A percentile compares a stretch with the other conserved stretches of the same genome.
Conservation (phyloP, 2,888 invertebrate genomes). For the Epiblema foenella region DNA sequence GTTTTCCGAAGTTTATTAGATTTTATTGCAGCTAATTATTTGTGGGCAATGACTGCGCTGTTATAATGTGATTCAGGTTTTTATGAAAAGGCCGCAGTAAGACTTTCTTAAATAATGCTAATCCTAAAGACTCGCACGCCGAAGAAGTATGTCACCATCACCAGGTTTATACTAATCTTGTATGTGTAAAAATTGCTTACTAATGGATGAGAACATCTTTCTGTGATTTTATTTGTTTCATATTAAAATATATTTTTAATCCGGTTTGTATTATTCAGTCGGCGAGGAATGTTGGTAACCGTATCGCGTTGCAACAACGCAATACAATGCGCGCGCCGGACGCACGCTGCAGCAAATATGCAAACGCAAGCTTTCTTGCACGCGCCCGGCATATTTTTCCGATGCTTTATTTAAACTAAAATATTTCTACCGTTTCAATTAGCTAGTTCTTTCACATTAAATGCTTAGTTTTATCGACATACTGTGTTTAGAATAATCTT, state of each 20-base stretch:
- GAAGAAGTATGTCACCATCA: too few relatives aligned
- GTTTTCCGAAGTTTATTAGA: background rate
- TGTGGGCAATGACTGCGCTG: too few relatives aligned
- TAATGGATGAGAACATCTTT: too few relatives aligned
- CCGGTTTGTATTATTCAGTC: constrained; percentile 3
- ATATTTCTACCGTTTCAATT: background rate
- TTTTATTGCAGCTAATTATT: background rate
- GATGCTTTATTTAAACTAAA: background rate
- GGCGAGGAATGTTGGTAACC: constrained; percentile 20
- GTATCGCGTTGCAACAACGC: constrained; percentile 25
- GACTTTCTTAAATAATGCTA: too few relatives aligned
- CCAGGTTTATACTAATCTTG: too few relatives aligned
- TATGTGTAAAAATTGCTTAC: too few relatives aligned
- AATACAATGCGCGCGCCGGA: constrained; percentile 23
- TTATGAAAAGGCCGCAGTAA: too few relatives aligned
- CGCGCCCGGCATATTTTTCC: constrained; percentile 20
- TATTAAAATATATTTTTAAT: background rate
- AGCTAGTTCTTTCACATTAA: too few relatives aligned
- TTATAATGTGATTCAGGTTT: too few relatives aligned
- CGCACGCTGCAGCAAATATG: constrained; percentile 22
- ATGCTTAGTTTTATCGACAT: too few relatives aligned
- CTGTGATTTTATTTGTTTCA: background rate
- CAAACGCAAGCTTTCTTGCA: constrained; percentile 32
- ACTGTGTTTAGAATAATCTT: too few relatives aligned
- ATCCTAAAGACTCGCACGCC: too few relatives aligned